Evolutionary conservation across 2,888 invertebrate species (phyloP), one percentile per base, ranked within the genome.

Genomic region (Sthenelais limicola): DNA sequence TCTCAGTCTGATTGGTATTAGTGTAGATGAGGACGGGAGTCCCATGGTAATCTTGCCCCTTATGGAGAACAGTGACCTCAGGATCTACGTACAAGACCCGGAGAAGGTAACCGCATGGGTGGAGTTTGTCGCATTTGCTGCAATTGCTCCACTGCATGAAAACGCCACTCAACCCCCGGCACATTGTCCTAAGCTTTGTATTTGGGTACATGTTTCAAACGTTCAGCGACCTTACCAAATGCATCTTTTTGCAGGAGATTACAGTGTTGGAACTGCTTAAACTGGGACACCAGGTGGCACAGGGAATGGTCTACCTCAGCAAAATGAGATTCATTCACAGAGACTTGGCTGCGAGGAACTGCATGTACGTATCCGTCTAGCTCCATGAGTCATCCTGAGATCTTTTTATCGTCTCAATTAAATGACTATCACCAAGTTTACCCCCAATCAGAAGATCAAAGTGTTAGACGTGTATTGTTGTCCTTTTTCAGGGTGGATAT

Each of bases 11-110:
- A 82, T 87, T 3, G 90, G 90, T 2, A 87, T 89, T 35, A 74
- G 73, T 30, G 72, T 78, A 47, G 86, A 87, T 4, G 81, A 85
- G 18, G 84, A 86, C 54, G 88, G 88, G 33, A 86, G 86, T 56
- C 90, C 90, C 18, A 88, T 89, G 75, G 85, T 90, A 47, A 84
- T 90, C 54, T 84, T 88, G 71, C 89, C 89, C 12, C 89, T 85
- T 80, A 89, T 90, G 88, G 83, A 83, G 52, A 85, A 88, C 72
- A 89, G 89, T 68, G 89, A 90, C 78, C 83, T 88, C 38, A 82
- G 86, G 68, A 82, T 83, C 21, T 88, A 85, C 79, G 84, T 89
- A 48, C 80, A 86, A 51, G 82, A 87, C 74, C 83, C 87, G n/a
- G 79, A 83, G 30, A 84, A 86, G 81, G 84, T 84, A 62, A 74